These are phyloP conservation scores for Drosophila subsilvestris DNA, from an alignment of 2,888 invertebrate species.

Conservation along the genomic window DNA sequence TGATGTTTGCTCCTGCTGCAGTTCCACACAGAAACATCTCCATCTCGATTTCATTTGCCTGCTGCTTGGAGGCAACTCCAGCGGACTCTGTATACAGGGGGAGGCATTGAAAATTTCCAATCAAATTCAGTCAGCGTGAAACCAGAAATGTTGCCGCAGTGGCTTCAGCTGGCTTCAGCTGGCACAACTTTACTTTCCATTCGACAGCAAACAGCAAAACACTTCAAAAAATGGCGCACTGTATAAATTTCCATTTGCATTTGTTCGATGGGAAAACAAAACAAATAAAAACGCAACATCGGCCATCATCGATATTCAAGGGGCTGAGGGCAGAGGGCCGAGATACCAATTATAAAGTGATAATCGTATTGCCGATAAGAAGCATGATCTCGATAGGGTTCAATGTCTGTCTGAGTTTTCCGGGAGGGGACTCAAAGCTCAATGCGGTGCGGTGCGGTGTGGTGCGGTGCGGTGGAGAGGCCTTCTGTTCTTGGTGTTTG, in stretches of 20 bases:
- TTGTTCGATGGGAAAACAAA: too few relatives aligned
- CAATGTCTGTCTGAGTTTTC: neutral
- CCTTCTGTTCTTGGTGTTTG: conserved; percentile 16
- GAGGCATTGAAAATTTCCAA: conserved; percentile 70
- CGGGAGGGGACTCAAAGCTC: conserved; percentile 27
- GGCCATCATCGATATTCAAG: conserved; percentile 4
- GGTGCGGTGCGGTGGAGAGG: too few relatives aligned
- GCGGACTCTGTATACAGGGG: neutral
- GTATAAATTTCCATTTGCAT: conserved; percentile 57
- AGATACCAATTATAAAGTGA: conserved; percentile 53
- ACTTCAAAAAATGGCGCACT: conserved; percentile 56
- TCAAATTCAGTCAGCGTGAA: conserved; percentile 77
- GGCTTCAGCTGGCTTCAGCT: conserved; percentile 14
- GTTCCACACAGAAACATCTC: conserved; percentile 43
- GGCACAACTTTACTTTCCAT: conserved; percentile 22
- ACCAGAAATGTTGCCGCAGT: conserved; percentile 70
- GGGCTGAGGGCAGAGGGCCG: conserved; percentile 1
- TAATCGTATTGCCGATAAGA: conserved; percentile 33
- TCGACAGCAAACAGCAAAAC: conserved; percentile 30
- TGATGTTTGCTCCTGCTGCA: conserved; percentile 34
- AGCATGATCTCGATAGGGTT: neutral
- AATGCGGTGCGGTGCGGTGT: conserved; percentile 2
- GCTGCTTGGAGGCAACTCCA: conserved; percentile 40
- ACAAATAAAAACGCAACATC: too few relatives aligned
- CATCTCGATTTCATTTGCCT: conserved; percentile 51